A percentile compares a stretch with the other conserved stretches of the same genome.
Conservation (phyloP, 2,113 vertebrate genomes). For the Nycticebus coucang region DNA sequence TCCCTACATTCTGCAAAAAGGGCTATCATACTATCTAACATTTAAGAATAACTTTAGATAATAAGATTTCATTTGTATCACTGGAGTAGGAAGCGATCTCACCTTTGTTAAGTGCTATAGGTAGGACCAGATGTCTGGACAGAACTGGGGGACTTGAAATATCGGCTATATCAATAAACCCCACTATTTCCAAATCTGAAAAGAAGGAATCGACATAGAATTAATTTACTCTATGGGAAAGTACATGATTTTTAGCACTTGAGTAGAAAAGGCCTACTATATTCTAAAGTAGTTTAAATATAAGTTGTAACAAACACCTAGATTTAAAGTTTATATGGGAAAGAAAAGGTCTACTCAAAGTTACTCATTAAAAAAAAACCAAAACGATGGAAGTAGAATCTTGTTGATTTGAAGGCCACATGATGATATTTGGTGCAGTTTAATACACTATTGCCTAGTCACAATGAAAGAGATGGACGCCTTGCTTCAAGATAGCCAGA, state of each 20-base stretch:
- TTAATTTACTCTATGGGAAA: not conserved
- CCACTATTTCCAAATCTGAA: slow-evolving; percentile 96
- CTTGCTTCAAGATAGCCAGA: not conserved
- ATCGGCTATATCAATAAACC: slow-evolving; percentile 98
- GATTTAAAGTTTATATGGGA: not conserved
- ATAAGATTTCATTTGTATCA: not conserved
- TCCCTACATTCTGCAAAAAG: not conserved
- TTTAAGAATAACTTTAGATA: slow-evolving; percentile 38
- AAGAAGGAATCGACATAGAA: slow-evolving; percentile 60
- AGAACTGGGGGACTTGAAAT: slow-evolving; percentile 98
- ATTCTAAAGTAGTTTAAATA: not conserved
- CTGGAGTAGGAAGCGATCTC: slow-evolving; percentile 68
- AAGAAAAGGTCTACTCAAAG: slow-evolving; percentile 32
- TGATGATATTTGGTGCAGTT: not conserved
- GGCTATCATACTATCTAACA: not conserved
- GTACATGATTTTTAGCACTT: slow-evolving; percentile 11
- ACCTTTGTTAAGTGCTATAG: slow-evolving; percentile 98
- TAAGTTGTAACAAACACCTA: not conserved
- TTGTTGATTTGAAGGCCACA: not conserved
- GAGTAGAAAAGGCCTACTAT: not conserved
- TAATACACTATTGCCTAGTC: not conserved
- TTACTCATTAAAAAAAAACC: not conserved
- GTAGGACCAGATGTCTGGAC: slow-evolving; percentile 96
- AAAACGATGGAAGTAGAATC: not conserved
- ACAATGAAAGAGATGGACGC: not conserved